These are phyloP conservation scores for Nasonia vitripennis DNA, from an alignment of 1,140 invertebrate genomes.

Conservation along the genomic window DNA sequence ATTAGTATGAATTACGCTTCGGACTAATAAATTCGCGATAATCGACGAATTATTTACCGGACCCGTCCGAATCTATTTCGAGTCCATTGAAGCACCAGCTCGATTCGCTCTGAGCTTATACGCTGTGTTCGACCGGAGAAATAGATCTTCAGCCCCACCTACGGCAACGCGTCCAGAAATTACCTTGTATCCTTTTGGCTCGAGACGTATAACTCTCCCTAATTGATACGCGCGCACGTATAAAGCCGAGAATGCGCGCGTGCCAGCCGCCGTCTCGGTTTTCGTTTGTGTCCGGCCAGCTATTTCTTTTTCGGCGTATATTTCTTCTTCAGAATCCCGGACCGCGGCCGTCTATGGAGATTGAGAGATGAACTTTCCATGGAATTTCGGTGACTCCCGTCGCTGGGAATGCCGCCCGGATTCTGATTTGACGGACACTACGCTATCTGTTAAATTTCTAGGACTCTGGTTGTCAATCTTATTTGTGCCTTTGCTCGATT, in stretches of 20 bases:
- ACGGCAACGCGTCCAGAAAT: background rate
- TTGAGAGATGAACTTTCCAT: conserved; percentile 32
- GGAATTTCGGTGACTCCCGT: conserved; percentile 27
- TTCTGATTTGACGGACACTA: conserved; percentile 1
- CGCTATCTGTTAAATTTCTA: no score
- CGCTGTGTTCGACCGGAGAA: background rate
- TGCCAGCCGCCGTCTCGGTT: background rate
- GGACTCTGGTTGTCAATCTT: no score
- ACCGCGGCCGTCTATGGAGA: background rate
- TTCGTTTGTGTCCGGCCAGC: background rate
- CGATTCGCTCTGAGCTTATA: no score
- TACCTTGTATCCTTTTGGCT: background rate
- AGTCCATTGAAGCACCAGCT: no score
- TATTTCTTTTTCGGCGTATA: background rate
- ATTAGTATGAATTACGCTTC: background rate
- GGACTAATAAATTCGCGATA: background rate
- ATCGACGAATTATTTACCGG: background rate
- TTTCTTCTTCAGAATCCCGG: background rate
- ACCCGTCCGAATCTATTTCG: no score
- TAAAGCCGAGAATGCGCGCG: background rate
- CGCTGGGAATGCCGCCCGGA: background rate
- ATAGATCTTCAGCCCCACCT: background rate
- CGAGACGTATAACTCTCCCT: background rate
- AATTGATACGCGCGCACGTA: background rate
- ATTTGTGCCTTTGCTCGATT: no score